Evolutionary conservation across 2,888 invertebrate genomes (phyloP), one percentile per base, ranked within the genome.

Genomic region (Pristionchus exspectatus): DNA sequence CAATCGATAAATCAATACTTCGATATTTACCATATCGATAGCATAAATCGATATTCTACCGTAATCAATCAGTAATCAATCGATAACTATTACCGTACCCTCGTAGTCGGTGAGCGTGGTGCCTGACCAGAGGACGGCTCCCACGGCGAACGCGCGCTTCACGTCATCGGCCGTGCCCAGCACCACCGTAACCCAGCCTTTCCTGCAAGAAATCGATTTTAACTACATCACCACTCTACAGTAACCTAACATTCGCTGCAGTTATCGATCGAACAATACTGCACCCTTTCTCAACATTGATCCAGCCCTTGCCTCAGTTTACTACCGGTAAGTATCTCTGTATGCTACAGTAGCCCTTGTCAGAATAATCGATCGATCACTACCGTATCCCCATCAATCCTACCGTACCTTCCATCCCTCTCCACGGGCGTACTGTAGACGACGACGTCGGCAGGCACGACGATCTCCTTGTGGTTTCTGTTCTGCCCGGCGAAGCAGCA

Each of bases 141-240:
- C 84, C 18, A 18, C 7, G n/a, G 54, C 30, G n/a, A 33, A 44
- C 44, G 72, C 90, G 81, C 56, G 89, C 89, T 93, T 93, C n/a
- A 93, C 90, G 90, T 93, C 92, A n/a, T 91, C 90, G 0, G 84
- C 81, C 14, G 90, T 90, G 10, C 90, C 85, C 30, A 93, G 77
- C 21, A 91, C 89, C 33, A 92, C 83, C 16, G 90, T 92, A 56
- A 91, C 90, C 84, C 66, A 92, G 14, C 86, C 90, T 54, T 63
- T 38, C n/a, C 88, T 87, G 38, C 21, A 56, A 56, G 16, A 1
- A 21, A 24, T 30, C 27, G n/a, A 24, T 5, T 3, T 44, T 44
- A 44, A 44, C 4, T 44, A 44, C 44, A 44, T 3, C 9, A 44
- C 9, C 44, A 44, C 44, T 9, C 44, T 50, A 50, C 44, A 50